Base-by-base conservation (phyloP, 2,888 invertebrate species). In the Sinopyrophorus schimmeli region DNA sequence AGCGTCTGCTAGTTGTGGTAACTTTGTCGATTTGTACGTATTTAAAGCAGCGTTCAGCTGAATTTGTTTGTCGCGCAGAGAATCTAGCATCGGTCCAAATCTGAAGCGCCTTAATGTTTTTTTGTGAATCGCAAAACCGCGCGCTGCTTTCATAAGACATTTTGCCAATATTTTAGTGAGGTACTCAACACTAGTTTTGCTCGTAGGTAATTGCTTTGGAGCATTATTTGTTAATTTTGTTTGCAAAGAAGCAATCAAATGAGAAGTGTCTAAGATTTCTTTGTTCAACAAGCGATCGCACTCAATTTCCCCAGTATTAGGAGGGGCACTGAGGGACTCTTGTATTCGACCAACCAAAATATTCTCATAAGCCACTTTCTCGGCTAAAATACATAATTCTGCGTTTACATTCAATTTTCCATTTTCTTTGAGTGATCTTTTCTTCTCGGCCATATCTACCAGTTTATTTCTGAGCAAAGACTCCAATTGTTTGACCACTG, bases 351-450 rank as follows among this genome's bases (percentile, higher is more conserved):
- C 79, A 18, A 70, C 61, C 44, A 71, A 53, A 39, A 89, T 83
- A 47, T 87, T 85, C 73, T 91, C 89, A 68, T 85, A 89, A 0
- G 90, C 89, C 11, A 90, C 77, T 65, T 89, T 85, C 70, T 90
- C 89, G 1, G 89, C 89, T 42, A 89, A 73, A 41, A 89, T 76
- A 63, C 86, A 83, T 54, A 87, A 73, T 65, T 82, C 83, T 55
- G 83, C 82, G 31, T 80, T 78, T 47, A 80, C 80, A 40, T 86
- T 84, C 54, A 88, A 76, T 62, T 84, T 81, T 44, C 85, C 85
- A 6, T 80, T 79, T 64, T 84, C 82, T 56, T 82, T 77, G 14
- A 89, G 73, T 38, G 78, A 76, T 46, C 83, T 80, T 63, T 86
- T 81, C 63, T 81, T 83, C 60, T 81, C 81, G 20, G 84, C 78